These are phyloP conservation scores for Teleopsis dalmanni DNA, from an alignment of 1,140 invertebrate genomes.

Conservation along the genomic window DNA sequence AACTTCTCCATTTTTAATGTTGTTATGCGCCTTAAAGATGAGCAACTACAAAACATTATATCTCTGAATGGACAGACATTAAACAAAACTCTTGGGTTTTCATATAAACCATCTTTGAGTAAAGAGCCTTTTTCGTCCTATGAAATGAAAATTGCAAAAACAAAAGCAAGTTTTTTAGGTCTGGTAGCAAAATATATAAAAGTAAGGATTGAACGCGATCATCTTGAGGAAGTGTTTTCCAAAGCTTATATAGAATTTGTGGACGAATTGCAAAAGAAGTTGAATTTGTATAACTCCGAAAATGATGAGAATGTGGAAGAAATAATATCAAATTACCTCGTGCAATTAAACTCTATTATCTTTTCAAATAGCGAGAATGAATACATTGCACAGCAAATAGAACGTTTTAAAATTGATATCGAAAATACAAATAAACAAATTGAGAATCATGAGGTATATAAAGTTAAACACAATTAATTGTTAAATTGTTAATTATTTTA, in stretches of 20 bases:
- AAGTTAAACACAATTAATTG: background rate
- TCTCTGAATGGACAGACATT: conserved; percentile 14
- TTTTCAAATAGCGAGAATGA: conserved; percentile 30
- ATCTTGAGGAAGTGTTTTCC: conserved; percentile 24
- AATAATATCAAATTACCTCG: conserved; percentile 30
- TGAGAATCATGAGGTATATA: conserved; percentile 25
- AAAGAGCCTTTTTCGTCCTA: conserved; percentile 21
- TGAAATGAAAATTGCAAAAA: conserved; percentile 30
- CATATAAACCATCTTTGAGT: background rate
- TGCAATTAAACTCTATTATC: conserved; percentile 30
- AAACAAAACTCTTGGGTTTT: conserved; percentile 3
- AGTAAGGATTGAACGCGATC: conserved; percentile 20
- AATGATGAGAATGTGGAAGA: conserved; percentile 21
- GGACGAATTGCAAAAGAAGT: conserved; percentile 27
- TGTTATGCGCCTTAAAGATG: conserved; percentile 31
- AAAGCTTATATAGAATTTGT: conserved; percentile 23
- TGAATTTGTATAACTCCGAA: conserved; percentile 28
- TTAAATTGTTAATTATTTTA: background rate
- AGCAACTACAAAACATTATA: conserved; percentile 30
- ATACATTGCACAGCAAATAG: conserved; percentile 28
- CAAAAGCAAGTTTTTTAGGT: conserved; percentile 26
- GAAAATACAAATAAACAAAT: conserved; percentile 22
- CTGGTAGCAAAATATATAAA: conserved; percentile 23
- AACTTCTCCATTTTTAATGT: conserved; percentile 29
- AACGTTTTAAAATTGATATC: conserved; percentile 24